Evolutionary conservation across 2,797 vertebrate species (phyloP), one percentile per base, ranked within the genome.

Genomic region (Lerista edwardsae): DNA sequence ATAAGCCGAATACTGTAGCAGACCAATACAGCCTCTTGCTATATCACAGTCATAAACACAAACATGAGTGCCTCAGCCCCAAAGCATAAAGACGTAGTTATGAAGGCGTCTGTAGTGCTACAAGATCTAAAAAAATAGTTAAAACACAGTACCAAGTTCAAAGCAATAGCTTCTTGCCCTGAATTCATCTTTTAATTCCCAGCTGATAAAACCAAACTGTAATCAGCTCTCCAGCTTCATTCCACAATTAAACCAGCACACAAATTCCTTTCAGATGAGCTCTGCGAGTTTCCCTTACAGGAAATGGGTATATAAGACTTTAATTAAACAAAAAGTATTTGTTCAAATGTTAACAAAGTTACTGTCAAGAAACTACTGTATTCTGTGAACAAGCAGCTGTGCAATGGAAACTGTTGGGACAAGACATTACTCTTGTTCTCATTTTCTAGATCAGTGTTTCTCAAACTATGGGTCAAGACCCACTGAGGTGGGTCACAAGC

Each of bases 371-470:
- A n/a, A 31, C 23, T 29, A n/a, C n/a, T n/a, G n/a, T n/a, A 27
- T 27, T 17, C n/a, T 84, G 2, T 85, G 62, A 51, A 83, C 64
- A 83, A 69, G 83, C 83, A 51, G 47, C 44, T 2, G 7, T 78
- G 19, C 17, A 78, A 34, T 55, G 25, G 82, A 17, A 87, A 80
- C 31, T 7, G 29, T 1, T 47, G n/a, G 12, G 51, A 69, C 44
- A 23, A 57, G 8, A 59, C 77, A 3, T 84, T 67, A 73, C 23
- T 7, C 36, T 34, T 12, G 62, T 19, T 0, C 15, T 55, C 51
- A 55, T 55, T 55, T 29, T 75, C 44, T 75, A 89, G 84, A 75
- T 5, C 1, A 2, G n/a, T n/a, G n/a, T n/a, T n/a, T n/a, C n/a
- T n/a, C n/a, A n/a, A n/a, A n/a, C n/a, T n/a, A n/a, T n/a, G n/a